phyloP scores from a whole-genome alignment of 2,113 vertebrate species.

The rat (Rattus norvegicus) region DNA sequence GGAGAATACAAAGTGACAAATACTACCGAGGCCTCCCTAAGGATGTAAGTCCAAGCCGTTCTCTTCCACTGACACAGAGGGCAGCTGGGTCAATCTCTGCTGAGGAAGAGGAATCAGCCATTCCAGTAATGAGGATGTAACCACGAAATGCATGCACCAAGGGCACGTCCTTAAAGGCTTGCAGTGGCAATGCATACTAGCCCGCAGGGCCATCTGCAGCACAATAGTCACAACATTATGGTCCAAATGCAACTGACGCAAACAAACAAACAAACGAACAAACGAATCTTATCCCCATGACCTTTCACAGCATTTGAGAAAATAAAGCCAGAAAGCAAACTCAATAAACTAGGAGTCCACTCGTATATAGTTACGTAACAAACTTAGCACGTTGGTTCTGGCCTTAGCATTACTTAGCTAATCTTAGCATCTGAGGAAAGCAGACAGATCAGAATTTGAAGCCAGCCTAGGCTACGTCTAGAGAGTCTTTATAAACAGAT shows the following conservation, averaged over 20 bases:
- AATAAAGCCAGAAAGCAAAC: background rate
- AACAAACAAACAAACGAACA: background rate
- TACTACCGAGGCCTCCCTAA: background rate
- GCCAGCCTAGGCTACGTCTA: background rate
- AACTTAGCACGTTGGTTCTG: no score
- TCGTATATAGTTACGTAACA: background rate
- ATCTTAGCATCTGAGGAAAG: background rate
- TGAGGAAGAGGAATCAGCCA: background rate
- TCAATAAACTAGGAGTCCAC: background rate
- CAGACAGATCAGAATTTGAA: background rate
- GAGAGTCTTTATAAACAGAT: background rate
- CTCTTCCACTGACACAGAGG: background rate
- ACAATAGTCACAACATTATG: background rate
- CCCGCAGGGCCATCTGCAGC: background rate
- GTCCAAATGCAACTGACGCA: background rate
- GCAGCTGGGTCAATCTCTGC: background rate
- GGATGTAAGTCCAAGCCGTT: background rate
- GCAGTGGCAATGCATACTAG: background rate
- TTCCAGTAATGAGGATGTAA: background rate
- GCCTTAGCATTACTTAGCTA: background rate
- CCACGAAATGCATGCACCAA: background rate
- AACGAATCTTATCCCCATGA: background rate
- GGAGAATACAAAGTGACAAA: conserved; percentile 19
- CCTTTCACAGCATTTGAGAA: background rate
- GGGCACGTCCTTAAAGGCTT: background rate